Conservation (phyloP, 1,140 invertebrate genomes). For the Andrena cerasifolii region DNA sequence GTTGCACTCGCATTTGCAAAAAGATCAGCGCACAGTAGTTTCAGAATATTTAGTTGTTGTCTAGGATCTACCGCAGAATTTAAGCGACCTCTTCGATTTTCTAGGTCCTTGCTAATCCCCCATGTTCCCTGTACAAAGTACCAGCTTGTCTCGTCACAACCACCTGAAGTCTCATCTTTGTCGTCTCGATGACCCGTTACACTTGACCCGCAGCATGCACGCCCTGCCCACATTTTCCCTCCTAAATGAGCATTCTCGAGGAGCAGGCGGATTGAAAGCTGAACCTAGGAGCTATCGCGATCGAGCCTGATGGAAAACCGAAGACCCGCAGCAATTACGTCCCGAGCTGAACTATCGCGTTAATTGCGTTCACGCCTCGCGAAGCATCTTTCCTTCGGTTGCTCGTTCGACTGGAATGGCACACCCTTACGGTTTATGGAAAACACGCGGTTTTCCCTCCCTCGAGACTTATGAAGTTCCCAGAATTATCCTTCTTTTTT, state of each 20-base stretch:
- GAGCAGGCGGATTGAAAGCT: slow-evolving; percentile 30
- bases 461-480: neutral
- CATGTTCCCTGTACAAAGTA: no score
- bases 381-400: slow-evolving; percentile 28
- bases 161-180: no score
- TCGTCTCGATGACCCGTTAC: no score
- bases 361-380: slow-evolving; percentile 57
- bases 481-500: neutral
- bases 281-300: slow-evolving; percentile 10
- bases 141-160: no score
- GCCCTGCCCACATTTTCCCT: neutral
- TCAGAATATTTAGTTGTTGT: no score
- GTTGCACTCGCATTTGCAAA: no score
- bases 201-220: no score
- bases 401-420: slow-evolving; percentile 10
- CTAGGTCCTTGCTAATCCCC: no score
- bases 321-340: slow-evolving; percentile 36
- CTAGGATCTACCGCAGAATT: no score
- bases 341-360: slow-evolving; percentile 38
- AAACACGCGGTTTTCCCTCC: neutral
- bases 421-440: slow-evolving; percentile 10
- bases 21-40: no score
- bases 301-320: slow-evolving; percentile 31
- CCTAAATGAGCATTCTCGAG: slow-evolving; percentile 12
- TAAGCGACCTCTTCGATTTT: no score